Evolutionary conservation across 1,140 invertebrate species (phyloP), one percentile per base, ranked within the genome.

Genomic region (Drosophila chauvacae): DNA sequence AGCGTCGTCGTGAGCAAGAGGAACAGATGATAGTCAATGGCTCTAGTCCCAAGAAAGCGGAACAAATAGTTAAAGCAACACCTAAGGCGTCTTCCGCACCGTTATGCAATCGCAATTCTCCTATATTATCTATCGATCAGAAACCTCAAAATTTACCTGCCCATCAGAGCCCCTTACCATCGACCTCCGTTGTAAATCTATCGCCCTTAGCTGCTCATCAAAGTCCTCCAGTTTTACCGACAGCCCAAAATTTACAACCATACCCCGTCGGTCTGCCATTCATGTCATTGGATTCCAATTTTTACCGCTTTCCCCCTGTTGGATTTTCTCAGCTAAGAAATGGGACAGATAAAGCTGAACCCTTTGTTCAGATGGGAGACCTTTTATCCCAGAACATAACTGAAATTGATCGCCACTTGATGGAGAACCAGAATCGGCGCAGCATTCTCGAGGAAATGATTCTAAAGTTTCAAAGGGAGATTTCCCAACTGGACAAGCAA

Each of bases 381-480:
- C 53, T 70, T 2, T 60, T 91, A 20, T 56, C 69, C 4, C 77
- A 86, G 9, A 87, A 65, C 60, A 39, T 92, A 23, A 60, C 79
- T 7, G 91, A 92, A 42, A 85, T 90, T 14, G 91, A 92, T 83
- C 63, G 87, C 0, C 86, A 82, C 7, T 39, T 92, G 18, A 51
- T 92, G 62, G 90, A 92, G 39, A 74, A 91, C 30, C 81, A 90
- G 20, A 90, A 80, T 48, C 84, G 91, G 5, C 91, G 91, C 47
- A 79, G 68, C 39, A 80, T 82, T 47, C 69, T 92, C n/a, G 91
- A 92, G 23, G 88, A 92, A 37, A 92, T 92, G 81, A 91, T 92
- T 16, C 44, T 82, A 35, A 91, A 92, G 41, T 79, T 92, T 37
- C 91, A 92, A 35, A 91, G 83, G 11, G 86, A 92, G 45, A 92